phyloP scores from a whole-genome alignment of 2,113 vertebrate genomes.

The Ibidorhyncha struthersii region DNA sequence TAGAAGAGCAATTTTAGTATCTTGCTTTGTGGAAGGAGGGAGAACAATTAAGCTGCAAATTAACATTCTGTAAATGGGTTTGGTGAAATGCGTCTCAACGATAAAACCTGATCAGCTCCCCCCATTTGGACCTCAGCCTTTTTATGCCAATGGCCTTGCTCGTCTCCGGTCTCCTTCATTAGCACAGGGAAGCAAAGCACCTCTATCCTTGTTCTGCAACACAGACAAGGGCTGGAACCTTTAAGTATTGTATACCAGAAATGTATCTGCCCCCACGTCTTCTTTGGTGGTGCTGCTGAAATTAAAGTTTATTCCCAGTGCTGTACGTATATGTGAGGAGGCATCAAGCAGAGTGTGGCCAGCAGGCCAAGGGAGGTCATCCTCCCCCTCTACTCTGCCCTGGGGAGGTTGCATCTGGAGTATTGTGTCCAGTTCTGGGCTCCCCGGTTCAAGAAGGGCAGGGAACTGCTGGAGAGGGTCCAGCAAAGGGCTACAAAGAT shows the following conservation, averaged over 20 bases:
- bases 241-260: rapidly evolving
- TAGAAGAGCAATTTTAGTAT: not conserved
- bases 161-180: not conserved
- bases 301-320: not conserved
- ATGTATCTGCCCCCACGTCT: rapidly evolving
- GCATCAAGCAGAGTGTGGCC: too few relatives aligned
- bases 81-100: not conserved
- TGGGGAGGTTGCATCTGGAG: too few relatives aligned
- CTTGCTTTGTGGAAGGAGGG: not conserved
- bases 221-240: rapidly evolving
- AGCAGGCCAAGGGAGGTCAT: too few relatives aligned
- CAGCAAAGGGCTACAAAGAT: too few relatives aligned
- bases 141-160: not conserved
- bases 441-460: too few relatives aligned
- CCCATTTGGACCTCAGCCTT: rapidly evolving
- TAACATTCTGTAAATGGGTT: not conserved
- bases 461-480: too few relatives aligned
- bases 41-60: not conserved
- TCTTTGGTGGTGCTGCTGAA: not conserved
- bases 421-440: too few relatives aligned
- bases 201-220: not conserved
- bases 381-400: too few relatives aligned
- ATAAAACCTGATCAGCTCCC: not conserved
- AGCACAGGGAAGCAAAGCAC: not conserved
- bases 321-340: not conserved